These are phyloP conservation scores for Dasypogon diadema DNA, from an alignment of 2,888 invertebrate species.

Conservation along the genomic window DNA sequence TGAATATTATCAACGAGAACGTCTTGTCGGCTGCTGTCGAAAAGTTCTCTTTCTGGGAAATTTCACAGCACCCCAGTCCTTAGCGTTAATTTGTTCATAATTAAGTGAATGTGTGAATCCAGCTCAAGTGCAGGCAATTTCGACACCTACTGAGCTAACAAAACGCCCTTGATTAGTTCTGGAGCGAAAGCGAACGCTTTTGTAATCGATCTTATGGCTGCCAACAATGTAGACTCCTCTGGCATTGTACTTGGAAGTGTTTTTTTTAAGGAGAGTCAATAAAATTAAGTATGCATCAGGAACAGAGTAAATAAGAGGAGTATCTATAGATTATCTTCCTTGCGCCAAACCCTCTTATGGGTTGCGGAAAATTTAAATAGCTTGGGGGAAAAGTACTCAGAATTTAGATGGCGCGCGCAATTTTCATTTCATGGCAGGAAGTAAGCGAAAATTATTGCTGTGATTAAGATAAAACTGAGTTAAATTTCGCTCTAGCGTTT, in stretches of 20 bases:
- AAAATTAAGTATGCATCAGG: not conserved
- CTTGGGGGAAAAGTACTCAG: too few species aligned
- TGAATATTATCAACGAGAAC: not conserved
- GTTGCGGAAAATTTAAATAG: too few species aligned
- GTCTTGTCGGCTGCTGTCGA: not conserved
- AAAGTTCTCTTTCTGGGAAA: constrained; percentile 22
- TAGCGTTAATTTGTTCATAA: constrained; percentile 23
- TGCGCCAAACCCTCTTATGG: too few species aligned
- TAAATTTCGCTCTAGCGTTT: too few species aligned
- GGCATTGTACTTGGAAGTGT: not conserved
- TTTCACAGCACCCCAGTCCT: constrained; percentile 14
- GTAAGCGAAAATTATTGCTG: too few species aligned
- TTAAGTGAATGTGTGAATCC: not conserved
- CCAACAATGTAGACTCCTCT: not conserved
- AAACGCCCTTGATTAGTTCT: not conserved
- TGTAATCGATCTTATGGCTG: not conserved
- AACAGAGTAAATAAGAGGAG: too few species aligned
- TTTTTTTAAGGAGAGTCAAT: not conserved
- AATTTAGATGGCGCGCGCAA: too few species aligned
- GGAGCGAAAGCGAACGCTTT: not conserved
- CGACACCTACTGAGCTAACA: constrained; percentile 1
- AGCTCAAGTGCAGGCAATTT: constrained; percentile 20
- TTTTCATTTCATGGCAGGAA: too few species aligned
- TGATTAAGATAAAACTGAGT: too few species aligned
- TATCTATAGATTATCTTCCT: too few species aligned